A percentile compares a stretch with the other conserved stretches of the same genome.
phyloP scores from a whole-genome alignment of 2,888 invertebrate species.

The Acleris emargana region DNA sequence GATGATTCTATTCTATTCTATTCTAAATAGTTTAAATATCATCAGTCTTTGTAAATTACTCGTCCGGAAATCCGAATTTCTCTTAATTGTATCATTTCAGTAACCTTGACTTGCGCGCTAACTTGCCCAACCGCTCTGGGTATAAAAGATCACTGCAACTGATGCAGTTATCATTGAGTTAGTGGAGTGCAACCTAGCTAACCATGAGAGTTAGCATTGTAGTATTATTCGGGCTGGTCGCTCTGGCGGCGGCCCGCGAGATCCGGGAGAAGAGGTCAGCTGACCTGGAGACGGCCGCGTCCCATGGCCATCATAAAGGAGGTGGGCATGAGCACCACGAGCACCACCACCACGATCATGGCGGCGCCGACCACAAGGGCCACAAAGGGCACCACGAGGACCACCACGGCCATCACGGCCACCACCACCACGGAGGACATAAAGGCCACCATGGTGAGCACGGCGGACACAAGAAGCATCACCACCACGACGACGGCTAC shows the following conservation, averaged over 20 bases:
- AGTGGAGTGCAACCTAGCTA: neutral
- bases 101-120: neutral
- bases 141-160: conserved; percentile 39
- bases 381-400: conserved; percentile 83
- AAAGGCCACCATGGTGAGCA: conserved; percentile 72
- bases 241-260: too few species aligned
- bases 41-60: too few species aligned
- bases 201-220: too few species aligned
- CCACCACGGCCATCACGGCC: conserved; percentile 83
- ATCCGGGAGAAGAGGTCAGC: too few species aligned
- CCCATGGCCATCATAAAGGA: conserved; percentile 68
- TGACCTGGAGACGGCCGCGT: too few species aligned
- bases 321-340: conserved; percentile 50
- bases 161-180: conserved; percentile 36
- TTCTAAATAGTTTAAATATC: too few species aligned
- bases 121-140: conserved; percentile 16
- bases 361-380: conserved; percentile 64
- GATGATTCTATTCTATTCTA: too few species aligned
- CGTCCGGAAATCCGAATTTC: too few species aligned
- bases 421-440: conserved; percentile 83
- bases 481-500: conserved; percentile 81
- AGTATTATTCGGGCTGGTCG: too few species aligned
- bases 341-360: too few species aligned
- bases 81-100: too few species aligned
- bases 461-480: conserved; percentile 78